Evolutionary conservation across 2,888 invertebrate species (phyloP), one percentile per base, ranked within the genome.

Genomic region (Lypha dubia): DNA sequence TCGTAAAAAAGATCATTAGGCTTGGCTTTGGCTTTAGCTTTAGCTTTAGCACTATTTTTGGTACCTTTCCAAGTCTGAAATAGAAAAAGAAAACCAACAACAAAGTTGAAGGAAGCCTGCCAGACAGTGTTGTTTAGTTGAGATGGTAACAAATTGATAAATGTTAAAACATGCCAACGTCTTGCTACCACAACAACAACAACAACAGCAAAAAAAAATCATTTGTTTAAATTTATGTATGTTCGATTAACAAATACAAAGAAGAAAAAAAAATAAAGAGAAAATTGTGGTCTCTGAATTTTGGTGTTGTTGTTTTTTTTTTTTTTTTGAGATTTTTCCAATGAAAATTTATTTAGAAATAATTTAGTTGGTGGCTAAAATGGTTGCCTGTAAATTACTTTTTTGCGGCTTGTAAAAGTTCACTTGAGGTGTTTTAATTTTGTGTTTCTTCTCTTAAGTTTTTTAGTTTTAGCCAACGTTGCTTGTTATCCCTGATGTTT

Each of bases 131-230:
- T 79, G 75, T 79, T 83, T 62, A 76, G 83, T n/a, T n/a, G 11
- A 88, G 86, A 89, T 88, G 86, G 87, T 88, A 86, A 86, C 84
- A 83, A 88, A 87, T 86, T 88, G 89, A 89, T 89, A 87, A 88
- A 87, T 84, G 86, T 83, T 79, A 86, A 81, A 84, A 75, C 86
- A 87, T 82, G 88, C 86, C 76, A 83, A 77, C 85, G 73, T 79
- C 84, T 86, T 87, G 88, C 87, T 87, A 84, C 83, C 81, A 53
- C 76, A 77, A 71, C 7, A 38, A 38, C 35, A 3, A 38, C 4
- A 38, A 38, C n/a, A n/a, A 38, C 35, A 38, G 11, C 7, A 38
- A 38, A 38, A 80, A 79, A 56, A 87, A 63, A 68, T 60, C 65
- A 83, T 84, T 85, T 87, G 73, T 58, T 82, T 87, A 88, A 88